Conservation (phyloP, 1,140 invertebrate species). For the Yoshiicerus persimilis region DNA sequence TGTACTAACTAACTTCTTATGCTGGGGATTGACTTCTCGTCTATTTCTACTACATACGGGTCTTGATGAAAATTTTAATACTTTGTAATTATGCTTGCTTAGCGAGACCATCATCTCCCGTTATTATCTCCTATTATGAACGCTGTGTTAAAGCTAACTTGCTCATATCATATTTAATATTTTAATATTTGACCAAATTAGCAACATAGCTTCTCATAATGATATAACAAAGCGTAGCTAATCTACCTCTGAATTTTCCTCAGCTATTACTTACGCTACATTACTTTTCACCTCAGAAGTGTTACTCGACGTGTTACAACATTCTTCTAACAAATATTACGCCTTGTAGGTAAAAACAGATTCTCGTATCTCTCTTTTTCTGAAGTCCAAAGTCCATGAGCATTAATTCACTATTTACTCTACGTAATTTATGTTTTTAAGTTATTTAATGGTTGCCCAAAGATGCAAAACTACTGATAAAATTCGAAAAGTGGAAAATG, state of each 20-base stretch:
- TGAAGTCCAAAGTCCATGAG: not conserved
- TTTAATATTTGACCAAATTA: not conserved
- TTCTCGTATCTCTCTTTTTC: too few species aligned
- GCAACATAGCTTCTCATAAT: not conserved
- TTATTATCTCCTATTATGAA: conserved; percentile 33
- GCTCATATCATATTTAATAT: conserved; percentile 26
- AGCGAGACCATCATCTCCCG: conserved; percentile 37
- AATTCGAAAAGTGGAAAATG: not conserved
- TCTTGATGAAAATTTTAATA: conserved; percentile 40
- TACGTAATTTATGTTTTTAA: not conserved
- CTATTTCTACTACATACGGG: too few species aligned
- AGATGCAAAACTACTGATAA: not conserved
- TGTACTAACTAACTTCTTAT: not conserved
- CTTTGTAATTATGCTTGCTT: conserved; percentile 41
- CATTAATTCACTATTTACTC: conserved; percentile 6
- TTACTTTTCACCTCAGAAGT: not conserved
- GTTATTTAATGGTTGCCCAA: not conserved
- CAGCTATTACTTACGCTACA: not conserved
- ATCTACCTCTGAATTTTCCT: not conserved
- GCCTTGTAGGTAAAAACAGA: not conserved
- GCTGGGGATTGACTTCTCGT: not conserved
- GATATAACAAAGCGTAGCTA: not conserved
- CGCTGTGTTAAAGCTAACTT: conserved; percentile 16
- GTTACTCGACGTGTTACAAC: not conserved
- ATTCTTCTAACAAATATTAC: not conserved